These are phyloP conservation scores for Holacanthella duospinosa DNA, from an alignment of 2,888 invertebrate species.

Conservation along the genomic window DNA sequence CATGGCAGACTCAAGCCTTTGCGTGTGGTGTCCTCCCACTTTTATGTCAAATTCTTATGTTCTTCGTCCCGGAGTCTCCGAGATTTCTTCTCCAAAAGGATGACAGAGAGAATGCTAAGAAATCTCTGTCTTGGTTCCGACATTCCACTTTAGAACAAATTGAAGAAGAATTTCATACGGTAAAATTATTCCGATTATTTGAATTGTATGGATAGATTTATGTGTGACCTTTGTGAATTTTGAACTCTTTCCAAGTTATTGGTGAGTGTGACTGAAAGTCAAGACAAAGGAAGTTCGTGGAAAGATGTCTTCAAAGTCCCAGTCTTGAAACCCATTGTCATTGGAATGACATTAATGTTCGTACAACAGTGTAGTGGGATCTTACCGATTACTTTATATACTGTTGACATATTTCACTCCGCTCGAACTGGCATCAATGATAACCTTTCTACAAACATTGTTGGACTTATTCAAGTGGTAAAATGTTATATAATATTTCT, in stretches of 20 bases:
- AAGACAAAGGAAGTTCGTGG: constrained; percentile 22
- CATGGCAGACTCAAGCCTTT: constrained; percentile 54
- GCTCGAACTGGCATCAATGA: constrained; percentile 51
- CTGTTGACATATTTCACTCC: constrained; percentile 59
- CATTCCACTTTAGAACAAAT: background rate
- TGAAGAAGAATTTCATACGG: background rate
- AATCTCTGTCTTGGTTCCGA: constrained; percentile 55
- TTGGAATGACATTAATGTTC: constrained; percentile 31
- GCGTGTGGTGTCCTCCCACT: constrained; percentile 58
- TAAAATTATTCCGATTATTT: background rate
- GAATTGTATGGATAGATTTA: too few relatives aligned
- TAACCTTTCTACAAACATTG: constrained; percentile 49
- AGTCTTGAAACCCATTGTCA: constrained; percentile 27
- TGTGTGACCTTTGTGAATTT: too few relatives aligned
- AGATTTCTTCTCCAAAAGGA: constrained; percentile 55
- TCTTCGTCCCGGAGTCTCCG: constrained; percentile 68
- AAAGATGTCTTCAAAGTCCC: constrained; percentile 20
- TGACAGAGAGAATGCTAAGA: constrained; percentile 52
- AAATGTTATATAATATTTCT: constrained; percentile 13
- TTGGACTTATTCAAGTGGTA: constrained; percentile 49
- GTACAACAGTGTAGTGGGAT: constrained; percentile 30
- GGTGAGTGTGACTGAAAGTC: constrained; percentile 28
- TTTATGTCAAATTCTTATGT: constrained; percentile 58
- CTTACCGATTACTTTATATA: constrained; percentile 59
- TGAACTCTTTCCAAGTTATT: constrained; percentile 21